Conservation (phyloP, 2,113 vertebrate species). For the Cisticola juncidis region DNA sequence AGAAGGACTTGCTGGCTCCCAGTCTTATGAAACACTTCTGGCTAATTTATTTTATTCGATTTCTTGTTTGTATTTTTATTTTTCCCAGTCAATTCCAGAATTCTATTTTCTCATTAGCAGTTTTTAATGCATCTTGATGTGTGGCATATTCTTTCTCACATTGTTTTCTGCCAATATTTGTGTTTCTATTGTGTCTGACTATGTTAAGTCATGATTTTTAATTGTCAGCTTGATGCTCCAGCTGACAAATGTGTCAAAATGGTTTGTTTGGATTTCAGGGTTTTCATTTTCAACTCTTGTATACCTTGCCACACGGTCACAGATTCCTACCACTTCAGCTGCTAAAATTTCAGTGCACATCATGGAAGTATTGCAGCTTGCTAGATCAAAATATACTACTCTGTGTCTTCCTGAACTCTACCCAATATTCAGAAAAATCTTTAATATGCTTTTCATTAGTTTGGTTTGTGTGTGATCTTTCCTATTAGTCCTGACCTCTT, state of each 20-base stretch:
- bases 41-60: not conserved
- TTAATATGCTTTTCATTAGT: not conserved
- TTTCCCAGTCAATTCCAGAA: not conserved
- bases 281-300: conserved; percentile 22
- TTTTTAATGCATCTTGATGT: not conserved
- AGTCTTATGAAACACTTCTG: not conserved
- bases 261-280: not conserved
- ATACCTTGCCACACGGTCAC: not conserved
- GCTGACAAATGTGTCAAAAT: not conserved
- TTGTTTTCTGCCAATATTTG: not conserved
- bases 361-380: not conserved
- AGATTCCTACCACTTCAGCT: not conserved
- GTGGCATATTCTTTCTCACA: not conserved
- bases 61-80: not conserved
- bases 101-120: not conserved
- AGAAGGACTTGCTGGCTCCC: not conserved
- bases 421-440: not conserved
- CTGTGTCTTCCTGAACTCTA: not conserved
- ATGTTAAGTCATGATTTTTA: conserved; percentile 1
- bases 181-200: conserved; percentile 33
- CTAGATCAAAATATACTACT: not conserved
- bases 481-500: not conserved
- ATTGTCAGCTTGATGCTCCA: conserved; percentile 16
- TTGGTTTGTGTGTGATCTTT: not conserved
- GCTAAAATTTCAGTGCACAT: not conserved